phyloP scores from a whole-genome alignment of 2,113 vertebrate species.

The Oxygymnocypris stewartii region DNA sequence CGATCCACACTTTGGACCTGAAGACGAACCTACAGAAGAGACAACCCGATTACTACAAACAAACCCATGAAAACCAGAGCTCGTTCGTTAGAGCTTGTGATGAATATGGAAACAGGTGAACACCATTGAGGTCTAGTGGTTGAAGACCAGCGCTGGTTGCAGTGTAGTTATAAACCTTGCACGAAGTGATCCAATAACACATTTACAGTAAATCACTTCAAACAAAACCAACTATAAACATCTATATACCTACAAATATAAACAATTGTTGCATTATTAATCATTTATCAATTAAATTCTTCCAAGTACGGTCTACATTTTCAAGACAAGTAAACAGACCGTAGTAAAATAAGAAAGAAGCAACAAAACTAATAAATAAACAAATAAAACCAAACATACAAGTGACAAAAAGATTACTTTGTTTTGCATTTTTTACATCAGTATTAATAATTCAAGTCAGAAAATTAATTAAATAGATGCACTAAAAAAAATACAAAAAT shows the following conservation, averaged over 20 bases:
- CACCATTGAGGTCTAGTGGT: not conserved
- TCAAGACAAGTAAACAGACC: not conserved
- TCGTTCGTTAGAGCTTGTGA: not conserved
- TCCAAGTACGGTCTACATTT: not conserved
- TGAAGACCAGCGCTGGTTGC: not conserved
- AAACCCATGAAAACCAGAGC: slow-evolving; percentile 6
- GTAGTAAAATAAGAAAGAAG: not conserved
- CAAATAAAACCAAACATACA: not conserved
- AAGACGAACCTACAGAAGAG: slow-evolving; percentile 84
- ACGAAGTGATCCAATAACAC: not conserved
- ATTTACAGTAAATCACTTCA: not conserved
- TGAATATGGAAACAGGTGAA: too few species aligned
- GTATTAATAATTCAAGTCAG: not conserved
- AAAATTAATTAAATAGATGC: not conserved
- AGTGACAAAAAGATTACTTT: not conserved
- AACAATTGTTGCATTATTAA: not conserved
- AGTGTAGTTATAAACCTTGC: not conserved
- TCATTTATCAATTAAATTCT: not conserved
- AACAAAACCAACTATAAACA: not conserved
- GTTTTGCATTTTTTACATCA: not conserved
- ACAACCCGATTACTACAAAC: not conserved
- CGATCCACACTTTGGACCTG: slow-evolving; percentile 91
- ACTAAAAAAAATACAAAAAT: not conserved
- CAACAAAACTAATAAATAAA: not conserved
- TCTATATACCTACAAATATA: not conserved